phyloP scores from a whole-genome alignment of 2,113 vertebrate species.

The Brachypteracias leptosomus region DNA sequence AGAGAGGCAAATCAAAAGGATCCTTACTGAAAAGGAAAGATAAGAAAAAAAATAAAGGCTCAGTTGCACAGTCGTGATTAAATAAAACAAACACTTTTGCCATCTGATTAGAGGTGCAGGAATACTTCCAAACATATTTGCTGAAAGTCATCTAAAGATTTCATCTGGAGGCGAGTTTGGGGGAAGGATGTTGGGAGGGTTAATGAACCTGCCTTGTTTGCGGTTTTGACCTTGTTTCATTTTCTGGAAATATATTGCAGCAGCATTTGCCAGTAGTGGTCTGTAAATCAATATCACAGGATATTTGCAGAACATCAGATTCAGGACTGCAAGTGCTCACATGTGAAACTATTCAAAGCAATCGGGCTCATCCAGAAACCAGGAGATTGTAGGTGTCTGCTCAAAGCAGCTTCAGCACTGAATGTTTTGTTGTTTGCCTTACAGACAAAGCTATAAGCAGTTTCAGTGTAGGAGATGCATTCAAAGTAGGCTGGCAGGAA shows the following conservation, averaged over 20 bases:
- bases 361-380: neutral
- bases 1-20: constrained; percentile 21
- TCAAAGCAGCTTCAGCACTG: neutral
- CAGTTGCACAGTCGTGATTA: neutral
- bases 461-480: neutral
- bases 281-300: neutral
- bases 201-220: neutral
- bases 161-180: neutral
- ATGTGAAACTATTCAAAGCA: neutral
- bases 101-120: constrained; percentile 28
- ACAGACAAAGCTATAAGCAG: neutral
- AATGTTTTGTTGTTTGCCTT: neutral
- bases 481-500: neutral
- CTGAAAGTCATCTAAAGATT: constrained; percentile 8
- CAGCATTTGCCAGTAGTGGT: neutral
- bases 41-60: neutral
- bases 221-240: neutral
- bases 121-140: constrained; percentile 22
- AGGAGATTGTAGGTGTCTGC: neutral
- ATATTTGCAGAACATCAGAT: neutral
- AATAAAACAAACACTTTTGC: constrained; percentile 22
- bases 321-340: neutral
- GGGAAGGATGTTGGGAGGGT: neutral
- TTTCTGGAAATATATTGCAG: neutral
- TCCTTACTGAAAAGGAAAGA: neutral